phyloP scores from a whole-genome alignment of 2,888 invertebrate species.

The Caenorhabditis afra region DNA sequence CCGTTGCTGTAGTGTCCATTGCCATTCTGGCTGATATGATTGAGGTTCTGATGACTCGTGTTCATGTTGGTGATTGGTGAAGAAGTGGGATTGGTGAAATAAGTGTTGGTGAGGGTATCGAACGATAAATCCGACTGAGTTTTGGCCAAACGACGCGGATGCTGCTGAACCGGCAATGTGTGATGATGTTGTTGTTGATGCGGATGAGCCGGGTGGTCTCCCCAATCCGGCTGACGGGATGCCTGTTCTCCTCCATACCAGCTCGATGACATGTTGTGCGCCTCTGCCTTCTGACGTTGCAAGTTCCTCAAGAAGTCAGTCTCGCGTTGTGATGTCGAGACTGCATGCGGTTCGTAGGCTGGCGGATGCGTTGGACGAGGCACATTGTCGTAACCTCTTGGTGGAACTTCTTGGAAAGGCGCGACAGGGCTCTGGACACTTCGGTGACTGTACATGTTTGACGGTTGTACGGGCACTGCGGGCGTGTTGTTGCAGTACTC shows the following conservation, averaged over 20 bases:
- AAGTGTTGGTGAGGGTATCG: constrained; percentile 43
- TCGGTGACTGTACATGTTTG: constrained; percentile 37
- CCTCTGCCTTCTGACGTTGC: constrained; percentile 63
- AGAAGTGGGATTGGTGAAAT: constrained; percentile 18
- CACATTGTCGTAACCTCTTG: constrained; percentile 56
- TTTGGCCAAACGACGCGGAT: constrained; percentile 45
- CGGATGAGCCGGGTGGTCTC: constrained; percentile 12
- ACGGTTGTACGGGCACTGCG: constrained; percentile 3
- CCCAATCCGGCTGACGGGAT: constrained; percentile 47
- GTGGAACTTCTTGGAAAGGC: constrained; percentile 23
- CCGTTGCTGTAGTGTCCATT: constrained; percentile 22
- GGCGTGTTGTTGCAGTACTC: constrained; percentile 54
- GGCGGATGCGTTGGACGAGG: constrained; percentile 24
- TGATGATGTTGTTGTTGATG: constrained; percentile 14
- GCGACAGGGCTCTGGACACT: constrained; percentile 47
- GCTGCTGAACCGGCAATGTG: constrained; percentile 10
- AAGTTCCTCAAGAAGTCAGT: constrained; percentile 65
- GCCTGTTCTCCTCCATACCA: constrained; percentile 52
- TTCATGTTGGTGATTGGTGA: not conserved
- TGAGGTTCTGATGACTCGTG: constrained; percentile 12
- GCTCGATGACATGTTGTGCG: constrained; percentile 56
- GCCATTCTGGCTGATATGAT: not conserved
- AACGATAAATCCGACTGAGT: constrained; percentile 55
- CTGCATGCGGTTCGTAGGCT: constrained; percentile 15
- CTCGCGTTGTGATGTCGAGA: constrained; percentile 19